A percentile compares a stretch with the other conserved stretches of the same genome.
Conservation (phyloP, 2,113 vertebrate species). For the Carassius auratus region DNA sequence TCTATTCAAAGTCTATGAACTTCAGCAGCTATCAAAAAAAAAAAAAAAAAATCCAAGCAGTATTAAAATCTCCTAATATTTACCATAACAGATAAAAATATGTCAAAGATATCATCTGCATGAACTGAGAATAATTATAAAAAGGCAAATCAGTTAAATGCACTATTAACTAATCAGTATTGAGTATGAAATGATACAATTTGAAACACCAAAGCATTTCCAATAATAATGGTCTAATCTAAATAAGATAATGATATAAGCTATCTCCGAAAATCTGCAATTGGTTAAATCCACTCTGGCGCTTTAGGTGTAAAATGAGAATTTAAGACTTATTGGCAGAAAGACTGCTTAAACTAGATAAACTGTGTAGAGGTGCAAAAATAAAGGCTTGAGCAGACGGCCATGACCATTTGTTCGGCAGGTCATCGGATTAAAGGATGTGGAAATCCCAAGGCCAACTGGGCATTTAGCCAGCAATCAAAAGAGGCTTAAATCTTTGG, state of each 20-base stretch:
- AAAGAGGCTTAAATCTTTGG: constrained; percentile 67
- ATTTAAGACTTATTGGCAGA: background rate
- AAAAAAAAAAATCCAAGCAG: background rate
- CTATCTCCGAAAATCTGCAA: background rate
- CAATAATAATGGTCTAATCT: constrained; percentile 3
- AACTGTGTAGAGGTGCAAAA: constrained; percentile 10
- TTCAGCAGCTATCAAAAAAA: constrained; percentile 22
- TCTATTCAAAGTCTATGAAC: constrained; percentile 51
- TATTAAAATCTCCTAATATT: constrained; percentile 1
- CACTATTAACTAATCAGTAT: constrained; percentile 2
- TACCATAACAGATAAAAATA: background rate
- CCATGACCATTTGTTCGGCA: constrained; percentile 42
- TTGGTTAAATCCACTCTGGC: constrained; percentile 14
- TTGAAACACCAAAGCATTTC: constrained; percentile 10
- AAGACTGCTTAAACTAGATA: constrained; percentile 19
- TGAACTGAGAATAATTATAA: background rate
- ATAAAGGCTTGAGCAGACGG: constrained; percentile 8
- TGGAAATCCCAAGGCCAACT: constrained; percentile 71
- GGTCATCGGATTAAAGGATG: constrained; percentile 63
- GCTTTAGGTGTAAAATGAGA: constrained; percentile 28
- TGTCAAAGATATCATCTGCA: background rate
- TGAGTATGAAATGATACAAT: background rate
- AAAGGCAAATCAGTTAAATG: constrained; percentile 5
- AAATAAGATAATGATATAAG: constrained; percentile 8
- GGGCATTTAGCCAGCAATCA: constrained; percentile 65